phyloP scores from a whole-genome alignment of 2,888 invertebrate genomes.

The Celastrina argiolus region DNA sequence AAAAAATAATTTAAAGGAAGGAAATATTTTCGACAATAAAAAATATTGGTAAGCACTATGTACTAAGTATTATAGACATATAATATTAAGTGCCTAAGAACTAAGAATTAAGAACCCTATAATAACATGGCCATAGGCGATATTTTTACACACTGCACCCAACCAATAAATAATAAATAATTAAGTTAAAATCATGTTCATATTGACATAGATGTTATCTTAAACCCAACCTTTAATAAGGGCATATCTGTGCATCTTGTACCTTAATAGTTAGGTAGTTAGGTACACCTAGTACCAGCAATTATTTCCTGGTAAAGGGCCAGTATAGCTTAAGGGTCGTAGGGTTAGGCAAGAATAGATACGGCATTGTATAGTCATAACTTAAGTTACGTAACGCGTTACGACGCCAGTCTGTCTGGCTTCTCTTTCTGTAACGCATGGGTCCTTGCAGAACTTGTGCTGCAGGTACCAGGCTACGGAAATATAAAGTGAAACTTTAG shows the following conservation, averaged over 20 bases:
- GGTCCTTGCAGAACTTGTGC: too few relatives aligned
- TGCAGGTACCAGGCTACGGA: too few relatives aligned
- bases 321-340: background rate
- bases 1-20: too few relatives aligned
- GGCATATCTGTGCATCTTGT: constrained; percentile 16
- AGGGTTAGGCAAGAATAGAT: background rate
- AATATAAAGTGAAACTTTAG: too few relatives aligned
- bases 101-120: background rate
- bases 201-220: constrained; percentile 13
- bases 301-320: constrained; percentile 7
- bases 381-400: too few relatives aligned
- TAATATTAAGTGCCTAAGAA: too few relatives aligned
- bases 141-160: constrained; percentile 1
- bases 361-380: too few relatives aligned
- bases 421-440: too few relatives aligned
- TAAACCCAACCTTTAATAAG: constrained; percentile 8
- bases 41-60: too few relatives aligned
- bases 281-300: background rate
- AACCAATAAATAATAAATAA: constrained; percentile 12
- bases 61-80: background rate
- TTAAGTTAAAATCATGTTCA: constrained; percentile 8
- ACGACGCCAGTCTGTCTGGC: too few relatives aligned
- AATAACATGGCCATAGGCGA: background rate
- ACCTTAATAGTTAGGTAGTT: background rate
- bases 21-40: too few relatives aligned